Percentiles rank a stretch among this genome's conserved stretches.
These are phyloP conservation scores for Metacarcinus magister DNA, from an alignment of 2,888 invertebrate genomes.

Conservation along the genomic window DNA sequence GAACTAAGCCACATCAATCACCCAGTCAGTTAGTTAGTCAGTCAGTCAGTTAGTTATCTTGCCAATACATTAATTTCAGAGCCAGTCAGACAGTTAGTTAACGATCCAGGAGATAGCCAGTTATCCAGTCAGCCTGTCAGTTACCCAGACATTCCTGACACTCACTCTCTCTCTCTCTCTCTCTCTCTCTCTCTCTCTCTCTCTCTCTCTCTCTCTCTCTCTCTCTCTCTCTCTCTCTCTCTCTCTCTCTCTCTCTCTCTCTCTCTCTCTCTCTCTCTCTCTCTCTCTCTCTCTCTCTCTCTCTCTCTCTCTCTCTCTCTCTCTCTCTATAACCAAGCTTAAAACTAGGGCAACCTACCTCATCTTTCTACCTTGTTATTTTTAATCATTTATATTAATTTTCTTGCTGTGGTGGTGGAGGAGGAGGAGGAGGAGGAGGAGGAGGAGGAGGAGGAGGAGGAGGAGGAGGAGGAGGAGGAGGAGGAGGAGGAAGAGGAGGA, in stretches of 20 bases:
- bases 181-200: no score
- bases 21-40: not conserved
- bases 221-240: no score
- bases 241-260: no score
- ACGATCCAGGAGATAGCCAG: not conserved
- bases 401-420: not conserved
- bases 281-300: no score
- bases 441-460: not conserved
- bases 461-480: not conserved
- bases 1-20: not conserved
- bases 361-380: not conserved
- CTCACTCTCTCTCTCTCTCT: no score
- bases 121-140: not conserved
- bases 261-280: no score
- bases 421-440: not conserved
- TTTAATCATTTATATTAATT: not conserved
- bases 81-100: not conserved
- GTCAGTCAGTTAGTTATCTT: not conserved
- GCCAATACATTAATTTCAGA: not conserved
- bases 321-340: not conserved
- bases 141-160: not conserved
- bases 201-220: no score
- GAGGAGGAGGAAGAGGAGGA: no score
- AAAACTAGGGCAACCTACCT: not conserved
- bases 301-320: no score